A percentile compares a stretch with the other conserved stretches of the same genome.
Evolutionary conservation across 2,797 vertebrate species (phyloP).

Genomic region (Paratrypauchen microcephalus): DNA sequence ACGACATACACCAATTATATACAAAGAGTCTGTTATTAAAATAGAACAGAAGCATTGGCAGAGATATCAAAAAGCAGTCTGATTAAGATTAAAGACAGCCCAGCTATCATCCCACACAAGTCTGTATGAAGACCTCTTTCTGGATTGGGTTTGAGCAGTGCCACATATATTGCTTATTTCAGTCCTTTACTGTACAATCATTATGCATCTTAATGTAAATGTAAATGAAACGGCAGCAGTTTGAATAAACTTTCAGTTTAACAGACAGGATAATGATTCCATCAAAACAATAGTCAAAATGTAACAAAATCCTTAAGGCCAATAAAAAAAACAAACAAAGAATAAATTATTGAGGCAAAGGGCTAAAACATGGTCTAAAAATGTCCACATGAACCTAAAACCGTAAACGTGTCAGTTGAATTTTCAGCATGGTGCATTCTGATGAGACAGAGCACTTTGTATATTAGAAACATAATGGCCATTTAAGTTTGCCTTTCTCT

Average conservation of each 20-base stretch:
- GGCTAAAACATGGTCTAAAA: conserved; percentile 4
- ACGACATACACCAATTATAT: conserved; percentile 56
- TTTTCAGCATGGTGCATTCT: conserved; percentile 13
- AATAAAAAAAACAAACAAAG: not conserved
- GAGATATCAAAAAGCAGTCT: conserved; percentile 41
- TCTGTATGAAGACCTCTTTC: conserved; percentile 23
- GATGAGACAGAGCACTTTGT: conserved; percentile 9
- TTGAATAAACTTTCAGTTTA: conserved; percentile 5
- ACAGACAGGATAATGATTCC: conserved; percentile 50
- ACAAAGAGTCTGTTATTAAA: conserved; percentile 71
- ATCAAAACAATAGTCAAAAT: conserved; percentile 34
- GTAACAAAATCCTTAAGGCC: not conserved
- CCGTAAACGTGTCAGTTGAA: not conserved
- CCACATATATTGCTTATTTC: conserved; percentile 54
- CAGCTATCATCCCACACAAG: conserved; percentile 59
- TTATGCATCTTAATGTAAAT: conserved; percentile 1
- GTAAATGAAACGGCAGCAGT: conserved; percentile 17
- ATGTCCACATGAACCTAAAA: conserved; percentile 15
- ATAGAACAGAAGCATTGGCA: conserved; percentile 56
- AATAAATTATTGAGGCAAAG: conserved; percentile 1
- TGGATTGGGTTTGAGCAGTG: conserved; percentile 15
- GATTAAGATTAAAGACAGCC: conserved; percentile 61
- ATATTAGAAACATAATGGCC: conserved; percentile 23
- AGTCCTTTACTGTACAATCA: conserved; percentile 5
- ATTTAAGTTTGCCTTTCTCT: conserved; percentile 28